Base-by-base conservation (phyloP, 2,113 vertebrate genomes). In the Cephalopterus ornatus region DNA sequence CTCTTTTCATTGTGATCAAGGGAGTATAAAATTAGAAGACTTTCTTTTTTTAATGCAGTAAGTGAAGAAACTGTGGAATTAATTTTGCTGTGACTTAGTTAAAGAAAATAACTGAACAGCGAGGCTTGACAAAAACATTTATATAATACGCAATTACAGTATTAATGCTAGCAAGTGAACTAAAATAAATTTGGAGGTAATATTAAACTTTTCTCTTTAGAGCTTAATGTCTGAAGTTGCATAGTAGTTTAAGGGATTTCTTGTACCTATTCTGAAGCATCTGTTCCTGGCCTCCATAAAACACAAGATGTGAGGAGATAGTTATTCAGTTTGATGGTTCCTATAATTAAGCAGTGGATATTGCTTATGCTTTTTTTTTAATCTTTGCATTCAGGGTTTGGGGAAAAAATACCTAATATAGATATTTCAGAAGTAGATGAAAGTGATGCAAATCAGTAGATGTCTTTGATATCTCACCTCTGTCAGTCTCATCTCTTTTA, bases 401-500 rank as follows among this genome's bases (percentile, higher is more conserved):
- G 41, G 41, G 30, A 23, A 79, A 93, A 75, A 76, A 26, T 21
- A 52, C 3, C 9, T 55, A 67, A 63, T 72, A 68, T 5, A 61
- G 53, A 13, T 78, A 52, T 41, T 83, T 76, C 63, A 61, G 41
- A 73, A 87, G 53, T 35, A 73, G 53, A 76, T 81, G 8, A 80
- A 84, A 87, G 46, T 35, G 8, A 55, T 91, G 67, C 70, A 85
- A 71, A 88, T 88, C 56, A 71, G 37, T 74, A 78, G 23, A 14
- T 58, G 50, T 33, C 75, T 94, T 79, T 93, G 39, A 41, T 85
- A 39, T 61, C 27, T 94, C 41, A 46, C 26, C 28, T 85, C 62
- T 67, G 22, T 79, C 79, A 86, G 6, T 92, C 71, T 71, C 28
- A 12, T 70, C 37, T 77, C 44, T 85, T 88, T 47, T 81, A 44